Percentiles rank a stretch among this genome's conserved stretches.
Evolutionary conservation across 2,113 vertebrate genomes (phyloP).

Genomic region (Scophthalmus maximus): DNA sequence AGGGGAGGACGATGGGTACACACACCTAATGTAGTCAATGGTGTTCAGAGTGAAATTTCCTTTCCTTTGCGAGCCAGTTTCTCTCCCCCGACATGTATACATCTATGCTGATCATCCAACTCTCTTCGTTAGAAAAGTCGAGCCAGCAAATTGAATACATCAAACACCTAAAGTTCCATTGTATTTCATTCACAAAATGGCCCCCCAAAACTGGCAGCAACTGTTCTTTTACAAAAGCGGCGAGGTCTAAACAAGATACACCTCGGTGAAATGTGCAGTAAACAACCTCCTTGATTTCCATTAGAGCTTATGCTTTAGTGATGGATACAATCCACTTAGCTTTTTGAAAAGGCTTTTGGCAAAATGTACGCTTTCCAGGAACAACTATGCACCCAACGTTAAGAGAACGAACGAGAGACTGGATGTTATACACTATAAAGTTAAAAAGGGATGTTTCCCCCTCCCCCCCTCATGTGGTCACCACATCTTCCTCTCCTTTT

Average conservation of each 20-base stretch:
- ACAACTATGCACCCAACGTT: constrained; percentile 61
- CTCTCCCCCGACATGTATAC: constrained; percentile 42
- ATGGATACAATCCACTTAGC: constrained; percentile 70
- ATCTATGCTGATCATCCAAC: not conserved
- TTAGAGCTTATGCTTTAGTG: constrained; percentile 66
- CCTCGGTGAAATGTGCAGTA: constrained; percentile 68
- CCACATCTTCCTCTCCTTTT: constrained; percentile 60
- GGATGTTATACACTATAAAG: constrained; percentile 54
- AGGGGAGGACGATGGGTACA: constrained; percentile 30
- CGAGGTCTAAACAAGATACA: constrained; percentile 45
- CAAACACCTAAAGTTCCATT: not conserved
- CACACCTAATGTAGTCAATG: constrained; percentile 26
- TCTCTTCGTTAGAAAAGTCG: not conserved
- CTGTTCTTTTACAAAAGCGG: constrained; percentile 58
- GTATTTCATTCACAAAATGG: not conserved
- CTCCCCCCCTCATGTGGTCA: constrained; percentile 32
- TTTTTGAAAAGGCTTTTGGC: constrained; percentile 78
- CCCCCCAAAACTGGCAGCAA: constrained; percentile 31
- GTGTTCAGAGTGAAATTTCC: constrained; percentile 20
- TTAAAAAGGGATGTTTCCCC: constrained; percentile 51
- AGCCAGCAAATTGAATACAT: not conserved
- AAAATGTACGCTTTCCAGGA: constrained; percentile 63
- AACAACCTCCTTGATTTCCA: constrained; percentile 52
- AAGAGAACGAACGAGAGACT: constrained; percentile 67
- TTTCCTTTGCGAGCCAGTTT: constrained; percentile 40